Conservation (phyloP, 2,888 invertebrate species). For the Seira sanloemensis region DNA sequence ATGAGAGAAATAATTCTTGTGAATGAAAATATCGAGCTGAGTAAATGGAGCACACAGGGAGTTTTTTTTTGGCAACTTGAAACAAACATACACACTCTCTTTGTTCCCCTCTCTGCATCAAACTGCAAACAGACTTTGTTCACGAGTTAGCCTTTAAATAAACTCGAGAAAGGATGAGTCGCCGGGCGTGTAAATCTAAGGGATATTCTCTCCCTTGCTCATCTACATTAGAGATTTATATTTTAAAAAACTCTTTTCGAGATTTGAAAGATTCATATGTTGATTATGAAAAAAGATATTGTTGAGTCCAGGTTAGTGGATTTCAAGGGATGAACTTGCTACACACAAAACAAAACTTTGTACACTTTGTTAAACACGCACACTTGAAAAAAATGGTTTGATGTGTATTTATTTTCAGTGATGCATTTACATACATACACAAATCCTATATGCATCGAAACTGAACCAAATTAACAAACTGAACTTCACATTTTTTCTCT, state of each 20-base stretch:
- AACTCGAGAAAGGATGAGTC: constrained; percentile 46
- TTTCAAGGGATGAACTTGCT: constrained; percentile 13
- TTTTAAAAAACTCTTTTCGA: not conserved
- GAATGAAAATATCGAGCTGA: no score
- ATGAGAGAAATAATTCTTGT: constrained; percentile 5
- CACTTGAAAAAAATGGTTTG: constrained; percentile 30
- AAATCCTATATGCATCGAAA: not conserved
- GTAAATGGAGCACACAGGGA: constrained; percentile 10
- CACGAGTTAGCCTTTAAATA: constrained; percentile 49
- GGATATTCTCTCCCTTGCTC: not conserved
- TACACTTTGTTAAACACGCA: constrained; percentile 36
- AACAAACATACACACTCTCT: constrained; percentile 34
- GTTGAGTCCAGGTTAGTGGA: constrained; percentile 60
- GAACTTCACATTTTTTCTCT: not conserved
- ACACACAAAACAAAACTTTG: constrained; percentile 18
- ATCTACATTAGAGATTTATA: no score
- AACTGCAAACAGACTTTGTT: constrained; percentile 45
- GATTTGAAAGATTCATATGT: not conserved
- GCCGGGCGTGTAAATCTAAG: constrained; percentile 9
- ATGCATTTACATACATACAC: constrained; percentile 5
- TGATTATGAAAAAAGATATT: not conserved
- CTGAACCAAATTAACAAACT: constrained; percentile 53
- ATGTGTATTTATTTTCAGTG: constrained; percentile 22
- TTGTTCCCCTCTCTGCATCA: constrained; percentile 45
- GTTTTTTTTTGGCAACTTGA: constrained; percentile 26